phyloP scores from a whole-genome alignment of 2,888 invertebrate genomes.

The Odontocerum albicorne region DNA sequence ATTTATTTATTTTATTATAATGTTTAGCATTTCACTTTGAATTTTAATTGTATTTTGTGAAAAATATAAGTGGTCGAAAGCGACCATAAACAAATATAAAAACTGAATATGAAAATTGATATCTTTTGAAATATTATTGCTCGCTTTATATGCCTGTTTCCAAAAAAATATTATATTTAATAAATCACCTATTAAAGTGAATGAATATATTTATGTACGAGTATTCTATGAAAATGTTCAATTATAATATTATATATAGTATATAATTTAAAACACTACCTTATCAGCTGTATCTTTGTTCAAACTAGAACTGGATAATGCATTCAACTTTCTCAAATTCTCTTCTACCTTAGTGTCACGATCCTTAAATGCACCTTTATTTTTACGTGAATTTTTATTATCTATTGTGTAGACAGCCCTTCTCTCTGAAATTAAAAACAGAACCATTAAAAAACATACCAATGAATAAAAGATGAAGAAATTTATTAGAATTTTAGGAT shows the following conservation, averaged over 20 bases:
- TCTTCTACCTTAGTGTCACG: conserved; percentile 46
- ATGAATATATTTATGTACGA: not conserved
- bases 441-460: not conserved
- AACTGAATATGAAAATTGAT: too few species aligned
- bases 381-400: conserved; percentile 41
- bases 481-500: too few species aligned
- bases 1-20: too few species aligned
- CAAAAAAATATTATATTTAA: too few species aligned
- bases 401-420: conserved; percentile 31
- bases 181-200: too few species aligned
- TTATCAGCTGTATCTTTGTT: conserved; percentile 49
- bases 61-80: too few species aligned
- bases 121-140: too few species aligned
- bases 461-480: not conserved
- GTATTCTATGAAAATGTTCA: not conserved
- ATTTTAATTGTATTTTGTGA: too few species aligned
- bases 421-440: conserved; percentile 16
- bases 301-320: conserved; percentile 49
- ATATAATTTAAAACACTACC: conserved; percentile 41
- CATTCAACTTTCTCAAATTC: conserved; percentile 54
- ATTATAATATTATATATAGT: not conserved
- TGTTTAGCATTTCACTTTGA: too few species aligned
- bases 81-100: too few species aligned
- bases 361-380: conserved; percentile 39
- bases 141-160: too few species aligned